phyloP scores from a whole-genome alignment of 2,797 vertebrate genomes.

The Gastrophryne carolinensis region DNA sequence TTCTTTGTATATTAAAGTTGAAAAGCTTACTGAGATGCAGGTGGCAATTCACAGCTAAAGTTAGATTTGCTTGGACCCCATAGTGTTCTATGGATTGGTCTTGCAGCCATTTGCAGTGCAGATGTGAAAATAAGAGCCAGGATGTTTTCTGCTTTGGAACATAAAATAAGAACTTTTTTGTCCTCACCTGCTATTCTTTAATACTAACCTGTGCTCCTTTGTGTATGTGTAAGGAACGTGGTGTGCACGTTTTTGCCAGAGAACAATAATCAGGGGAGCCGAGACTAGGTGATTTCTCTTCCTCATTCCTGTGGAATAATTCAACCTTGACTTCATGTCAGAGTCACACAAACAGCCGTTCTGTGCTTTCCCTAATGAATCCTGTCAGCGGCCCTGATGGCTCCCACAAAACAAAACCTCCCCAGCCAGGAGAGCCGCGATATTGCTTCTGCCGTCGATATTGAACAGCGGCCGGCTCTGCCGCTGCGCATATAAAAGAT shows the following conservation, averaged over 20 bases:
- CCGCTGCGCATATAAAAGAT: not conserved
- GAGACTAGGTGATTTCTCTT: conserved; percentile 1
- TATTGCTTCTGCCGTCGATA: conserved; percentile 29
- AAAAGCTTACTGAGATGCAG: too few species aligned
- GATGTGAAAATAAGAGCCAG: too few species aligned
- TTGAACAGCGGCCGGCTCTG: not conserved
- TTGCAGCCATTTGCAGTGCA: too few species aligned
- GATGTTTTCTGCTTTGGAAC: too few species aligned
- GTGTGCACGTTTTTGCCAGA: conserved; percentile 3
- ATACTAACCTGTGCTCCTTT: too few species aligned
- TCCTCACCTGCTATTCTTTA: too few species aligned
- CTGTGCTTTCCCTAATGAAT: conserved; percentile 35
- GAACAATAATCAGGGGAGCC: not conserved
- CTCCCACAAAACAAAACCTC: conserved; percentile 33
- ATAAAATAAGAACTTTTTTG: too few species aligned
- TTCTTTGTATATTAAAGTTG: too few species aligned
- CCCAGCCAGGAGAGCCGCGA: conserved; percentile 1
- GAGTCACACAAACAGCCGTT: conserved; percentile 33
- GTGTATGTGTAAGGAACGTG: too few species aligned
- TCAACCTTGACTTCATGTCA: conserved; percentile 31
- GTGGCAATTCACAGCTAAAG: too few species aligned
- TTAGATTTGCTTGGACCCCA: too few species aligned
- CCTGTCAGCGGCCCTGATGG: conserved; percentile 40
- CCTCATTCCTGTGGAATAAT: conserved; percentile 17
- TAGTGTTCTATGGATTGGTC: too few species aligned